Evolutionary conservation across 2,888 invertebrate species (phyloP).

Genomic region (Dorcus hopei): DNA sequence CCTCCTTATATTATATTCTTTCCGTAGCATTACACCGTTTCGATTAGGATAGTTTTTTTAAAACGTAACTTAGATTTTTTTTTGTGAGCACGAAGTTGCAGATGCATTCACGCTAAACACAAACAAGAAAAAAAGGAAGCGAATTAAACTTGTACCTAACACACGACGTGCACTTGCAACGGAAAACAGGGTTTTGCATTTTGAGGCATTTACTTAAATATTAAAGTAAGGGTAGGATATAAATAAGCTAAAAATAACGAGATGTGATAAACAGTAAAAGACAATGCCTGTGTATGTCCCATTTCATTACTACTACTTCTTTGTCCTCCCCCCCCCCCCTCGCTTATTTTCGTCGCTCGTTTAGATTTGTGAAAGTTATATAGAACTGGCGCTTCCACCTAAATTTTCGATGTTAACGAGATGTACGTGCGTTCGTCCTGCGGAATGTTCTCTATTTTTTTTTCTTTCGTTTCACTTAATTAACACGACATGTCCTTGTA

Average conservation of each 20-base stretch:
- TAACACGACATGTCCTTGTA: background rate
- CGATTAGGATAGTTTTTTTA: too few species aligned
- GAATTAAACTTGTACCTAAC: too few species aligned
- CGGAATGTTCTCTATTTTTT: constrained; percentile 26
- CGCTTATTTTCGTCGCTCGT: background rate
- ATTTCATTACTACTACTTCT: too few species aligned
- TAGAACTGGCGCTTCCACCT: constrained; percentile 45
- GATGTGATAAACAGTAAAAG: constrained; percentile 38
- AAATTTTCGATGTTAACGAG: constrained; percentile 13
- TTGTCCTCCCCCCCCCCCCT: too few species aligned
- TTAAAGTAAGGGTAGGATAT: background rate
- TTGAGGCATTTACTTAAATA: constrained; percentile 30
- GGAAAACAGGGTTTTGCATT: constrained; percentile 18
- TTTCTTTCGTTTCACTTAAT: background rate
- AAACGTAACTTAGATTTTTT: too few species aligned
- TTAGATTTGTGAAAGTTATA: constrained; percentile 42
- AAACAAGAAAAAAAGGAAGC: too few species aligned
- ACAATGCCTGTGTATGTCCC: constrained; percentile 14
- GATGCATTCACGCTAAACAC: too few species aligned
- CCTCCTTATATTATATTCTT: too few species aligned
- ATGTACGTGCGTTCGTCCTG: constrained; percentile 1
- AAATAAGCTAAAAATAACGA: constrained; percentile 22
- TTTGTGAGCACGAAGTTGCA: too few species aligned
- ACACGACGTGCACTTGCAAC: too few species aligned
- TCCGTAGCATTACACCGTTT: too few species aligned